phyloP scores from a whole-genome alignment of 1,140 invertebrate genomes.

The Ladona fulva region DNA sequence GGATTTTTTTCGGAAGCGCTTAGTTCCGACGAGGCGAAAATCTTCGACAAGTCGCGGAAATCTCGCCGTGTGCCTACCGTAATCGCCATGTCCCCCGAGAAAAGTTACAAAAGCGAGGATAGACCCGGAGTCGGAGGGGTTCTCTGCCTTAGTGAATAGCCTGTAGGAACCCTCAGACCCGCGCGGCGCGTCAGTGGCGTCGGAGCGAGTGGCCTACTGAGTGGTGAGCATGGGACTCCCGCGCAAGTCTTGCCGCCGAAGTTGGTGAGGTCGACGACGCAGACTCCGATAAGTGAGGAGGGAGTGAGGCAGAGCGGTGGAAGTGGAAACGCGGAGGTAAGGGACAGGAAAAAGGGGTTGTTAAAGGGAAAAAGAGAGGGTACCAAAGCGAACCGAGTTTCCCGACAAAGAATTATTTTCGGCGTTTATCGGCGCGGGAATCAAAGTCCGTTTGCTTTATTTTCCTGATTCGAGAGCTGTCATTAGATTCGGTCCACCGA shows the following conservation, averaged over 20 bases:
- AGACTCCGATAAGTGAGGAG: neutral
- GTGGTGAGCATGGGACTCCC: neutral
- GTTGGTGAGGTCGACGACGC: neutral
- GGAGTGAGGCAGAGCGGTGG: neutral
- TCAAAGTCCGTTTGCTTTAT: no score
- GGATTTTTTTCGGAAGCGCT: no score
- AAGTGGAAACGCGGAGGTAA: neutral
- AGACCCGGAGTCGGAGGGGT: neutral
- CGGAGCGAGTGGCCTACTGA: neutral
- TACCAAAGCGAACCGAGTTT: no score
- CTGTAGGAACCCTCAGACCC: neutral
- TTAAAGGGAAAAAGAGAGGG: neutral
- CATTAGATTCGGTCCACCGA: no score
- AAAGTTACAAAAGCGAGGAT: no score
- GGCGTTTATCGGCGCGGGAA: no score
- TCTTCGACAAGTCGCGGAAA: no score
- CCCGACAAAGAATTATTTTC: no score
- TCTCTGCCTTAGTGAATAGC: neutral
- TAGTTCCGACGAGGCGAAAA: no score
- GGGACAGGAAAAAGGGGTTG: neutral
- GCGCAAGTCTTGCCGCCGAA: neutral
- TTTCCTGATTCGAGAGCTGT: no score
- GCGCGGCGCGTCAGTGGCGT: neutral
- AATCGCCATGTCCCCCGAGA: neutral
- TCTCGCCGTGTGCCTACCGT: neutral